These are phyloP conservation scores for Watersipora subatra DNA, from an alignment of 1,140 invertebrate species.

Conservation along the genomic window DNA sequence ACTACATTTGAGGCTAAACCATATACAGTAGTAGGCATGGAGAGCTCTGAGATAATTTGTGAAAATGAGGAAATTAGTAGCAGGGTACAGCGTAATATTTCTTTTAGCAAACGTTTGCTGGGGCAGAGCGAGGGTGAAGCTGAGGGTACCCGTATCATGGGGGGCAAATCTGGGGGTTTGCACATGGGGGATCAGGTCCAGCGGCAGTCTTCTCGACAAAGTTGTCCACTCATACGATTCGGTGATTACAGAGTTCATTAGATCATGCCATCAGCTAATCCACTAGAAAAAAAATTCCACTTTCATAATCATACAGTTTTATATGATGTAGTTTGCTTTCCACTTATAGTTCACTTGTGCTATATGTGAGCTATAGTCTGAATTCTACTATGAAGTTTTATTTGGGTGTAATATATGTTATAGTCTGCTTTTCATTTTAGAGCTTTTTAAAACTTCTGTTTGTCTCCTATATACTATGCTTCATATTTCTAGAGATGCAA, in stretches of 20 bases:
- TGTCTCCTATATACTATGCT: no score
- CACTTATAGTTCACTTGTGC: no score
- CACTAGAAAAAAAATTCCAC: no score
- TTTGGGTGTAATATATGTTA: no score
- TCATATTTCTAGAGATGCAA: no score
- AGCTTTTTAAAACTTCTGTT: no score
- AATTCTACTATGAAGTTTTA: no score
- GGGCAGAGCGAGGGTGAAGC: background rate
- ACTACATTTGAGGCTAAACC: conserved; percentile 10
- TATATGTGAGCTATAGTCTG: no score
- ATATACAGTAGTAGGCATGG: conserved; percentile 7
- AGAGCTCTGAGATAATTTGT: conserved; percentile 10
- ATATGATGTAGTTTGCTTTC: no score
- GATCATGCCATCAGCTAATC: background rate
- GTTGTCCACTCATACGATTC: background rate
- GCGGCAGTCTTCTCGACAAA: background rate
- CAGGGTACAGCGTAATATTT: no score
- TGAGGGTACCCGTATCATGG: background rate
- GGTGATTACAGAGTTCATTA: background rate
- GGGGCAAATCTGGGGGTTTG: background rate
- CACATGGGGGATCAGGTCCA: background rate
- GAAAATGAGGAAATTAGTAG: conserved; percentile 4
- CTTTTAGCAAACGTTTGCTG: background rate
- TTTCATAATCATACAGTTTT: no score
- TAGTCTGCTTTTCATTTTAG: no score